Evolutionary conservation across 2,797 vertebrate species (phyloP).

Genomic region (Danio albolineatus): DNA sequence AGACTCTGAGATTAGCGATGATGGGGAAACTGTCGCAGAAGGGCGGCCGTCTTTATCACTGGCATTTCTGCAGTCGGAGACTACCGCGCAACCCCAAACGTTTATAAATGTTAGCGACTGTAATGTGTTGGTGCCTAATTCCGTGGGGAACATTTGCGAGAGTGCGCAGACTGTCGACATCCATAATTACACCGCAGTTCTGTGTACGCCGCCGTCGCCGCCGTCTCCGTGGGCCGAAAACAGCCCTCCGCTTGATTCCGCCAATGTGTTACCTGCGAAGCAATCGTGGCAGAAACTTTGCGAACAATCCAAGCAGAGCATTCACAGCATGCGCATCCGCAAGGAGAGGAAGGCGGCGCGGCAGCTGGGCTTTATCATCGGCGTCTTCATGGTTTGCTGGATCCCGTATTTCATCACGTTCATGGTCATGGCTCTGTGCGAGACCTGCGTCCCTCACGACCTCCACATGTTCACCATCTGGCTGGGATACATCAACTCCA

Average conservation of each 20-base stretch:
- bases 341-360: conserved; percentile 93
- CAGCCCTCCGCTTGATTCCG: conserved; percentile 64
- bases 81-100: conserved; percentile 66
- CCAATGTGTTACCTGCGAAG: conserved; percentile 77
- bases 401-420: conserved; percentile 95
- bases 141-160: conserved; percentile 70
- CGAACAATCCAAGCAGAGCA: conserved; percentile 78
- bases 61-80: conserved; percentile 61
- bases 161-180: conserved; percentile 72
- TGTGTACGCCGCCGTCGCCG: conserved; percentile 62
- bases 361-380: conserved; percentile 94
- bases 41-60: conserved; percentile 56
- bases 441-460: conserved; percentile 78
- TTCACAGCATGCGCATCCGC: conserved; percentile 80
- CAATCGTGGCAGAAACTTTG: conserved; percentile 87
- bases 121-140: conserved; percentile 72
- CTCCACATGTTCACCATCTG: conserved; percentile 94
- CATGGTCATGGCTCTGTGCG: conserved; percentile 89
- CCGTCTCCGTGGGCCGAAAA: conserved; percentile 57
- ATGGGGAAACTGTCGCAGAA: conserved; percentile 60
- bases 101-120: conserved; percentile 75
- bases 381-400: conserved; percentile 93
- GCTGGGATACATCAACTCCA: conserved; percentile 97
- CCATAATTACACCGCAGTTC: conserved; percentile 74
- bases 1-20: conserved; percentile 59